Evolutionary conservation across 2,888 invertebrate genomes (phyloP).

Genomic region (Cantharis rufa): DNA sequence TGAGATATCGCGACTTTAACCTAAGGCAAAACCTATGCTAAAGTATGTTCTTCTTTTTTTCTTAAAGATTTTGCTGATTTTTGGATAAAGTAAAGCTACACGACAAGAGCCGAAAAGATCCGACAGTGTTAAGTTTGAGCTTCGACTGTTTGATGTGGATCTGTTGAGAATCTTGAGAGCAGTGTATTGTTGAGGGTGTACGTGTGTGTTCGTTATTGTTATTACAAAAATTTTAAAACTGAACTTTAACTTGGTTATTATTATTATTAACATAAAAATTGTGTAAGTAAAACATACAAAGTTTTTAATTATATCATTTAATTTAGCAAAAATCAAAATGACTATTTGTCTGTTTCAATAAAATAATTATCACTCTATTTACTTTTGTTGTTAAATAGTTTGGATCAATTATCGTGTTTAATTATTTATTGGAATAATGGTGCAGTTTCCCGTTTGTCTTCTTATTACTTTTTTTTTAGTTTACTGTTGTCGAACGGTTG

Average conservation of each 20-base stretch:
- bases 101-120: slow-evolving; percentile 4
- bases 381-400: neutral
- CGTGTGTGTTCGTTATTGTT: slow-evolving; percentile 14
- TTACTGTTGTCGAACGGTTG: neutral
- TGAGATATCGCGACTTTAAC: neutral
- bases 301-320: neutral
- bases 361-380: neutral
- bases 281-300: neutral
- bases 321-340: neutral
- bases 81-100: neutral
- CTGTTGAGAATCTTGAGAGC: slow-evolving; percentile 21
- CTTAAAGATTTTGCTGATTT: neutral
- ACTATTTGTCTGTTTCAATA: neutral
- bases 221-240: neutral
- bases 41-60: neutral
- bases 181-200: slow-evolving; percentile 15
- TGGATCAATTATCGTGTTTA: neutral
- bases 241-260: neutral
- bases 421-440: neutral
- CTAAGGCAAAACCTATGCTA: neutral
- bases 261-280: neutral
- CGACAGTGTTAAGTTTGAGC: slow-evolving; percentile 20
- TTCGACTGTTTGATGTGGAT: slow-evolving; percentile 25
- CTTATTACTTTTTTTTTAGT: neutral
- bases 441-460: neutral